Percentiles rank a stretch among this genome's conserved stretches.
phyloP scores from a whole-genome alignment of 2,797 vertebrate genomes.

The Sebastes trivittatus region DNA sequence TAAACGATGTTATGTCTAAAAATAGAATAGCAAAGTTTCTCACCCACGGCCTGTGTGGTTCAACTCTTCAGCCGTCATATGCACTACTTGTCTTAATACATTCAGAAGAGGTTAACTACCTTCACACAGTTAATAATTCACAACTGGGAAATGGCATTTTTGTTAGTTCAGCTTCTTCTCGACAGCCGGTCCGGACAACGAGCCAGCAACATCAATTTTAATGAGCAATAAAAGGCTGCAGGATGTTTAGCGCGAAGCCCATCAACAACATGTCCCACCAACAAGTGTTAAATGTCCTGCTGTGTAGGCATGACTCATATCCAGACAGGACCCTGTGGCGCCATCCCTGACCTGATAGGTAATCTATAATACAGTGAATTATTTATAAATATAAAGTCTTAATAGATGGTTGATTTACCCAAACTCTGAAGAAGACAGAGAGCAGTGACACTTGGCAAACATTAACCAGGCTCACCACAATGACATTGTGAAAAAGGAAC shows the following conservation, averaged over 20 bases:
- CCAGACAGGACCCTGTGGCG: neutral
- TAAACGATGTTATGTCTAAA: neutral
- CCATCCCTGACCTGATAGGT: neutral
- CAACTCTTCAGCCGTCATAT: too few relatives aligned
- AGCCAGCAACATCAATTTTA: neutral
- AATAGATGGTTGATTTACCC: conserved; percentile 1
- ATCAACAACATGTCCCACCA: neutral
- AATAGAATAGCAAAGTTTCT: neutral
- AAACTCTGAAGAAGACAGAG: neutral
- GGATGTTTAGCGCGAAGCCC: neutral
- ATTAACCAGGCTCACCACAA: neutral
- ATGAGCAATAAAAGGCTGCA: neutral
- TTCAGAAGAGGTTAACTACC: neutral
- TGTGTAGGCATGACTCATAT: neutral
- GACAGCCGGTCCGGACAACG: neutral
- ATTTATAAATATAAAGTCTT: neutral
- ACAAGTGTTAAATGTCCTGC: neutral
- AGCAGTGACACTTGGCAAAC: neutral
- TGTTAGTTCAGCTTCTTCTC: neutral
- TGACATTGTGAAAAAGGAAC: conserved; percentile 1
- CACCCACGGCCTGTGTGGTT: neutral
- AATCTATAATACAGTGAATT: neutral
- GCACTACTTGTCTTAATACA: neutral
- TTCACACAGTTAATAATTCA: neutral
- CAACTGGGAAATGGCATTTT: neutral